Base-by-base conservation (phyloP, 2,113 vertebrate species). In the Pteronura brasiliensis region DNA sequence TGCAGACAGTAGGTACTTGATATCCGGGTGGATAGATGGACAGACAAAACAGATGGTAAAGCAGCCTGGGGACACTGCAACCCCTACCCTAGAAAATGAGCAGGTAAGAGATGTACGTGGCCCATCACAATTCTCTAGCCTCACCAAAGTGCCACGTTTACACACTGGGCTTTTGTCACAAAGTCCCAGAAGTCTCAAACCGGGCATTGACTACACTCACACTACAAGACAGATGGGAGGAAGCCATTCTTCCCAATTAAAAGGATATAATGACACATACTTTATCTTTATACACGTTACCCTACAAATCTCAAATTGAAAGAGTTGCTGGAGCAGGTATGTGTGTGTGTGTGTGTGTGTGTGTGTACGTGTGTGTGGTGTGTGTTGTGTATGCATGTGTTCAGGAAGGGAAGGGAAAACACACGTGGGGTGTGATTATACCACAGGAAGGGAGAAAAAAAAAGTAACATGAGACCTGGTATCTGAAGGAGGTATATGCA, bases 401-500 rank as follows among this genome's bases (percentile, higher is more conserved):
- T 74, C 21, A 90, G 84, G 18, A 89, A 83, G 15, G 74, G 36
- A 84, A 77, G 61, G 65, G 79, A 97, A 88, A 97, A 96, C 86
- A 95, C 72, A 90, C 10, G 1, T 20, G 21, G 52, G 74, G 34
- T 89, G 52, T 97, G 90, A 91, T 97, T 92, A 97, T 87, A 98
- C 94, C 97, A 84, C 76, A 96, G 95, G 95, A 95, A 96, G 77
- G 52, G 83, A 95, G 95, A 11, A 86, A 31, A 77, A 97, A 98
- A 98, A 96, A 27, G 57, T 98, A 98, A 97, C 57, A 97, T 91
- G 98, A 98, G 97, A 99, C 99, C 99, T 99, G 99, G 98, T 98
- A 97, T 99, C 99, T 77, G 99, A 98, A 97, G 99, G 98, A 96
- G 99, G 99, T 97, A 98, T 97, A 61, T 98, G 98, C 97, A 98